A percentile compares a stretch with the other conserved stretches of the same genome.
phyloP scores from a whole-genome alignment of 2,113 vertebrate species.

The Bufo bufo region DNA sequence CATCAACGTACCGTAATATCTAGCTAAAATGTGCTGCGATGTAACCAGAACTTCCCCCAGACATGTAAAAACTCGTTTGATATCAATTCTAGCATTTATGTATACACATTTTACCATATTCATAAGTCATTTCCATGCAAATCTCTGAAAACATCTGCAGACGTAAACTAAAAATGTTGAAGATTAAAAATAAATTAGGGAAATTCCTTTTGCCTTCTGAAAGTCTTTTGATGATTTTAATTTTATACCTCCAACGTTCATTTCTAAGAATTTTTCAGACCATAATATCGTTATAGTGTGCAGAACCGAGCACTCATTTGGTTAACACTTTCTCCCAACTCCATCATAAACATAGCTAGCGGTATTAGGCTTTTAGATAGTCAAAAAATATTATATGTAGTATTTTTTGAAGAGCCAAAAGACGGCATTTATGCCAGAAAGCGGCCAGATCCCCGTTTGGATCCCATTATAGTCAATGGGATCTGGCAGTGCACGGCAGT shows the following conservation, averaged over 20 bases:
- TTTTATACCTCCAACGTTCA: neutral
- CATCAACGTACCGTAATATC: neutral
- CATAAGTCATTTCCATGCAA: slow-evolving; percentile 13
- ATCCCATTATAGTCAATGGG: too few species aligned
- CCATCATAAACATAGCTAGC: too few species aligned
- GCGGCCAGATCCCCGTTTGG: too few species aligned
- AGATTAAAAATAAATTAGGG: neutral
- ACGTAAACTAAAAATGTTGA: neutral
- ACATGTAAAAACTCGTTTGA: neutral
- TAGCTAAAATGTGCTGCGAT: neutral
- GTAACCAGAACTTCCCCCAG: neutral
- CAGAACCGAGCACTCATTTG: neutral
- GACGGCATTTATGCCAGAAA: too few species aligned
- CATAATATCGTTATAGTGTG: neutral
- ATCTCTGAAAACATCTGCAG: slow-evolving; percentile 9
- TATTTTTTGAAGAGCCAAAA: too few species aligned
- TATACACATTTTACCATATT: neutral
- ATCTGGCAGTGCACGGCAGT: too few species aligned
- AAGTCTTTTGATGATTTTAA: neutral
- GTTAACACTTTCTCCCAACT: too few species aligned
- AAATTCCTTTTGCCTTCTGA: neutral
- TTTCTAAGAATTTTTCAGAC: neutral
- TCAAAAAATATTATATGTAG: too few species aligned
- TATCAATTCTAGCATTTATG: neutral
- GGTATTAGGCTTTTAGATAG: too few species aligned